Evolutionary conservation across 2,113 vertebrate species (phyloP).

Genomic region (Chamaea fasciata): DNA sequence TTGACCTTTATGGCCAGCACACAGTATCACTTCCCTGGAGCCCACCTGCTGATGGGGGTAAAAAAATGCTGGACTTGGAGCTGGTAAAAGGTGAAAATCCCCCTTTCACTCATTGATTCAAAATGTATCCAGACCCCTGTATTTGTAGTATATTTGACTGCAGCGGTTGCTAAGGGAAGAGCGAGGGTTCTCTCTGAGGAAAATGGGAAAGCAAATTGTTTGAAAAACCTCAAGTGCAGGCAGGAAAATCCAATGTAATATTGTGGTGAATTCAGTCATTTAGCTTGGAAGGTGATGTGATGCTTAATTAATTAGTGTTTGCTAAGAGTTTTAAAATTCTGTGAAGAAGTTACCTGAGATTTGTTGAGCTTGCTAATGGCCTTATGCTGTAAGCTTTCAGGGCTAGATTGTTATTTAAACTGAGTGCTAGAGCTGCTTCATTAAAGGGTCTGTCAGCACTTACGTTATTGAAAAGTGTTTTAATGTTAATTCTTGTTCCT

Average conservation of each 20-base stretch:
- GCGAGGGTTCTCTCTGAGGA: neutral
- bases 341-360: neutral
- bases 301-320: neutral
- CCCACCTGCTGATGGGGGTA: neutral
- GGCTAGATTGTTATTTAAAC: neutral
- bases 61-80: neutral
- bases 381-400: neutral
- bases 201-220: neutral
- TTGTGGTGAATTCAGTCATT: neutral
- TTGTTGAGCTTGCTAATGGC: neutral
- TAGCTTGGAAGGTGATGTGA: neutral
- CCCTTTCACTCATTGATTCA: neutral
- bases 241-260: neutral
- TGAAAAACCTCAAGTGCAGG: neutral
- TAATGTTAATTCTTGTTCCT: neutral
- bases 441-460: constrained; percentile 11
- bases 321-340: neutral
- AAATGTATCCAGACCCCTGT: neutral
- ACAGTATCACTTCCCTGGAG: neutral
- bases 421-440: neutral
- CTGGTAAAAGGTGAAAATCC: neutral
- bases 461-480: neutral
- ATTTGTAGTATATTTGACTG: neutral
- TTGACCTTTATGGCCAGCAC: neutral
- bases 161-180: neutral